A percentile compares a stretch with the other conserved stretches of the same genome.
phyloP scores from a whole-genome alignment of 2,888 invertebrate species.

The Polia nebulosa region DNA sequence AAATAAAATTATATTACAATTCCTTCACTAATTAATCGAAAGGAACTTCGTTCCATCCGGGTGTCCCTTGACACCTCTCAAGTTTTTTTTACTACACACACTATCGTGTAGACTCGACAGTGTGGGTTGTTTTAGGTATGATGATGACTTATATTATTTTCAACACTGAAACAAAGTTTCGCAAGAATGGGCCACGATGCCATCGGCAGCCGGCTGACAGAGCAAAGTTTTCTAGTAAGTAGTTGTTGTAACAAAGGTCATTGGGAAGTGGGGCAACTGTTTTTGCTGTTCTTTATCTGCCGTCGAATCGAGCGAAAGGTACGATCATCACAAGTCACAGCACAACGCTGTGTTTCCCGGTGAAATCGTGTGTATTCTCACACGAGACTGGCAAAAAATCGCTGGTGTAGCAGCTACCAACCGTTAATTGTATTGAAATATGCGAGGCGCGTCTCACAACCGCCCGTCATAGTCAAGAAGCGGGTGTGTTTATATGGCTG shows the following conservation, averaged over 20 bases:
- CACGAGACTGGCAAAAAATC: conserved; percentile 84
- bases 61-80: too few relatives aligned
- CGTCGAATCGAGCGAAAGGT: conserved; percentile 89
- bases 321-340: conserved; percentile 69
- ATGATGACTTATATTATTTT: conserved; percentile 58
- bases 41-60: too few relatives aligned
- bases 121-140: conserved; percentile 38
- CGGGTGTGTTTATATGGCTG: conserved; percentile 75
- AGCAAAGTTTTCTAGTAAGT: conserved; percentile 75
- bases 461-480: conserved; percentile 72
- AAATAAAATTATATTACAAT: too few relatives aligned
- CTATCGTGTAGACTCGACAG: conserved; percentile 44
- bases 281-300: conserved; percentile 85
- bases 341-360: conserved; percentile 83
- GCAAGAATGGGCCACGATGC: conserved; percentile 54
- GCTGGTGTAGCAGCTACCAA: conserved; percentile 74
- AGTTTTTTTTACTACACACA: conserved; percentile 51
- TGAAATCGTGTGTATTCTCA: conserved; percentile 87
- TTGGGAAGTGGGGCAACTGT: conserved; percentile 87
- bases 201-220: conserved; percentile 58
- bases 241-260: conserved; percentile 85
- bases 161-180: conserved; percentile 55
- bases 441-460: conserved; percentile 75
- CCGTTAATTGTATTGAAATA: conserved; percentile 85
- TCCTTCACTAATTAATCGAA: too few relatives aligned